A percentile compares a stretch with the other conserved stretches of the same genome.
phyloP scores from a whole-genome alignment of 2,797 vertebrate genomes.

The Mus caroli region DNA sequence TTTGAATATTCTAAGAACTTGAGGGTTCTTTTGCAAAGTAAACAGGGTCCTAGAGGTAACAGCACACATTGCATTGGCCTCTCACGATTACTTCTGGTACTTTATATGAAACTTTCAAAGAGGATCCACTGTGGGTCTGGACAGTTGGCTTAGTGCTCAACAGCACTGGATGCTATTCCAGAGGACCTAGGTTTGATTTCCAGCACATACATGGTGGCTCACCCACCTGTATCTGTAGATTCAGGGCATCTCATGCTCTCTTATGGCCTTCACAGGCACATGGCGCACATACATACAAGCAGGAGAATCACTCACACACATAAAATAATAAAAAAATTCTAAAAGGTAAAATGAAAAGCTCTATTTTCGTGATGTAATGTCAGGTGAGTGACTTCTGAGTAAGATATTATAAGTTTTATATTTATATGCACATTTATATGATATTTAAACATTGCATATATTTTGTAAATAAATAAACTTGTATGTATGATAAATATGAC shows the following conservation, averaged over 20 bases:
- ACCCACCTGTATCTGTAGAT: not conserved
- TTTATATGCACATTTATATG: not conserved
- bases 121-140: not conserved
- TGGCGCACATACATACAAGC: not conserved
- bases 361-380: not conserved
- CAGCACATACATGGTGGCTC: not conserved
- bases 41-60: not conserved
- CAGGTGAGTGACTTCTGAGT: not conserved
- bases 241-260: no score
- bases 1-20: slow-evolving; percentile 34
- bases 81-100: not conserved
- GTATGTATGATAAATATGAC: not conserved
- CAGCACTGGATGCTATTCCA: not conserved
- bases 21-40: not conserved
- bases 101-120: slow-evolving; percentile 15
- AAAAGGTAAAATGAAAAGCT: not conserved
- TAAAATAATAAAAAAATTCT: not conserved
- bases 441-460: not conserved
- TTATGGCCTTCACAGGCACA: not conserved
- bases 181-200: not conserved
- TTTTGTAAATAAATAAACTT: slow-evolving; percentile 9
- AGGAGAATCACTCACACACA: not conserved
- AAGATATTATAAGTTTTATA: slow-evolving; percentile 53
- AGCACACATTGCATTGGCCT: not conserved
- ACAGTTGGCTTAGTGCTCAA: not conserved